Conservation (phyloP, 2,113 vertebrate species). For the Alethe castanea region DNA sequence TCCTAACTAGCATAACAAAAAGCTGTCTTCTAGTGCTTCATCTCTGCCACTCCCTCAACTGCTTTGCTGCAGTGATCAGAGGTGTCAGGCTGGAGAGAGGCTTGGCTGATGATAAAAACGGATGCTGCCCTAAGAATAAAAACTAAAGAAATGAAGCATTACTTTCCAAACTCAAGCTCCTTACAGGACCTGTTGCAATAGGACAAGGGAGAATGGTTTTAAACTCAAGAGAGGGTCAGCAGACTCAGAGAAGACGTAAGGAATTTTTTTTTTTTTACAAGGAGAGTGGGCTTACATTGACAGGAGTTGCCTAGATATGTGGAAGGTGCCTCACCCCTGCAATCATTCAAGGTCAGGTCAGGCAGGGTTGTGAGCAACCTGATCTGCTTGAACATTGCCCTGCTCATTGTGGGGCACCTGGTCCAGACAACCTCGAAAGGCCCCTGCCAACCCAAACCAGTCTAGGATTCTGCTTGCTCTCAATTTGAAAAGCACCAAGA, state of each 20-base stretch:
- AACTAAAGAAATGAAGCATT: neutral
- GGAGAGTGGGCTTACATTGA: neutral
- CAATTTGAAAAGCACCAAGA: neutral
- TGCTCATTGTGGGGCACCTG: neutral
- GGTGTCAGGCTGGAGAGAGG: neutral
- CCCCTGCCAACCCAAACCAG: neutral
- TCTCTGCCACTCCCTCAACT: conserved; percentile 48
- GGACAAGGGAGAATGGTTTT: neutral
- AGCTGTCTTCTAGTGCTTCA: conserved; percentile 62
- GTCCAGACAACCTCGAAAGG: neutral
- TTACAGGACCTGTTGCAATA: neutral
- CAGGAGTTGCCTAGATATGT: neutral
- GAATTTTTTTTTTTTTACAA: neutral
- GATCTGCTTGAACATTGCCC: neutral
- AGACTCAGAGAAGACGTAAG: neutral
- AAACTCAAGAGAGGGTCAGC: neutral
- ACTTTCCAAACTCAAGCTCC: neutral
- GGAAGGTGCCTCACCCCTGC: neutral
- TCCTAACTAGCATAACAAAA: neutral
- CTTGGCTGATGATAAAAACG: neutral
- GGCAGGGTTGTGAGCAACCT: neutral
- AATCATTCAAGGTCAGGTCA: neutral
- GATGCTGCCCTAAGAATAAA: neutral
- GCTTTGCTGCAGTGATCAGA: neutral
- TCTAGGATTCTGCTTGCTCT: neutral